Conservation (phyloP, 2,888 invertebrate genomes). For the Cerastoderma edule region DNA sequence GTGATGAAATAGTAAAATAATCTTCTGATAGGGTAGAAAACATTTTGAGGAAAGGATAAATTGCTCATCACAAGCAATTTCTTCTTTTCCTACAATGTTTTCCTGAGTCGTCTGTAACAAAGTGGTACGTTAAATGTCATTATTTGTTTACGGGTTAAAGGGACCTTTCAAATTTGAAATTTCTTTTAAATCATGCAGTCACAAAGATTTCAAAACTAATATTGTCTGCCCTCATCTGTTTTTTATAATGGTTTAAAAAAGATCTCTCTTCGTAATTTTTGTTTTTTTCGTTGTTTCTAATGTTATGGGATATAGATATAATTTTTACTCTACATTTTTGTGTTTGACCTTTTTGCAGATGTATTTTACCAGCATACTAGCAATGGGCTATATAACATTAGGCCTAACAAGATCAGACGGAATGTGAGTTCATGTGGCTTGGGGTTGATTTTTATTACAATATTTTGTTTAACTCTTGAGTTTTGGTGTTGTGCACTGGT, state of each 20-base stretch:
- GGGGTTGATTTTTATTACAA: constrained; percentile 10
- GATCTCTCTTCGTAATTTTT: background rate
- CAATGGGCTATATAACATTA: constrained; percentile 34
- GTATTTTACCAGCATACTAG: constrained; percentile 36
- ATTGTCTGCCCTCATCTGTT: too few species aligned
- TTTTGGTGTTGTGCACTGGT: constrained; percentile 7
- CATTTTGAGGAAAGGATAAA: too few species aligned
- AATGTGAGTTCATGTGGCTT: constrained; percentile 50
- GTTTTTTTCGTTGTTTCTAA: background rate
- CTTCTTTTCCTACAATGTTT: constrained; percentile 4
- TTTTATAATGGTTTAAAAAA: too few species aligned
- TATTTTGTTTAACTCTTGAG: constrained; percentile 12
- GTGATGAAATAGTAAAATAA: too few species aligned
- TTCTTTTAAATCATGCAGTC: too few species aligned
- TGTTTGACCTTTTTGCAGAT: constrained; percentile 40
- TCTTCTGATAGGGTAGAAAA: too few species aligned
- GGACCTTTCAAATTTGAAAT: too few species aligned
- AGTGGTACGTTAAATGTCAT: too few species aligned
- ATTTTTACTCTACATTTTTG: background rate
- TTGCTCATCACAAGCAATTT: background rate
- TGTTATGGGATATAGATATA: background rate
- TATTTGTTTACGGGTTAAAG: too few species aligned
- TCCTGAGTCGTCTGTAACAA: too few species aligned
- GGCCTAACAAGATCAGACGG: constrained; percentile 50
- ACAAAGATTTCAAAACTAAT: too few species aligned